Evolutionary conservation across 2,113 vertebrate species (phyloP).

Genomic region (Microcebus tavaratra): DNA sequence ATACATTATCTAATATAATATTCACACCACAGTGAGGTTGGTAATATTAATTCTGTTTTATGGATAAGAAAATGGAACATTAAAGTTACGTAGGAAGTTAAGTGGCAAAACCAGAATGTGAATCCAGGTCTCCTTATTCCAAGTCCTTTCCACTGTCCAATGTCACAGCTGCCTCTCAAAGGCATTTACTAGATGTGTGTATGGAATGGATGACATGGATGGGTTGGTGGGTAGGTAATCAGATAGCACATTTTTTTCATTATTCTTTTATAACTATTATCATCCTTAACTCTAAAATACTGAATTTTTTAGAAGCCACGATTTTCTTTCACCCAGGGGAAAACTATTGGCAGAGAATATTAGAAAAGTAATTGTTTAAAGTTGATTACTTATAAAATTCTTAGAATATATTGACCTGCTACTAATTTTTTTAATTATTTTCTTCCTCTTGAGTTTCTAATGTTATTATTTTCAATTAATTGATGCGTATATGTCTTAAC

Average conservation of each 20-base stretch:
- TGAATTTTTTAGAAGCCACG: neutral
- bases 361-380: conserved; percentile 9
- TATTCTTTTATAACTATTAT: neutral
- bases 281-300: neutral
- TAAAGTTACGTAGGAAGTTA: neutral
- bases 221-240: neutral
- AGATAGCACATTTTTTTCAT: neutral
- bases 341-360: neutral
- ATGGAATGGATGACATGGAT: neutral
- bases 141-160: neutral
- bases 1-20: neutral
- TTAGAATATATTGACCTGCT: neutral
- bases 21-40: neutral
- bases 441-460: neutral
- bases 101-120: neutral
- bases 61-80: neutral
- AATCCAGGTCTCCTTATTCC: neutral
- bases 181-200: neutral
- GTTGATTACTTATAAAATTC: neutral
- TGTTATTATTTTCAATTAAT: conserved; percentile 14
- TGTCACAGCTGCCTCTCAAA: neutral
- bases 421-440: neutral
- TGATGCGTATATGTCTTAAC: neutral
- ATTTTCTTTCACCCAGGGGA: neutral
- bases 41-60: neutral